Evolutionary conservation across 2,113 vertebrate genomes (phyloP).

Genomic region (Fulmarus glacialis): DNA sequence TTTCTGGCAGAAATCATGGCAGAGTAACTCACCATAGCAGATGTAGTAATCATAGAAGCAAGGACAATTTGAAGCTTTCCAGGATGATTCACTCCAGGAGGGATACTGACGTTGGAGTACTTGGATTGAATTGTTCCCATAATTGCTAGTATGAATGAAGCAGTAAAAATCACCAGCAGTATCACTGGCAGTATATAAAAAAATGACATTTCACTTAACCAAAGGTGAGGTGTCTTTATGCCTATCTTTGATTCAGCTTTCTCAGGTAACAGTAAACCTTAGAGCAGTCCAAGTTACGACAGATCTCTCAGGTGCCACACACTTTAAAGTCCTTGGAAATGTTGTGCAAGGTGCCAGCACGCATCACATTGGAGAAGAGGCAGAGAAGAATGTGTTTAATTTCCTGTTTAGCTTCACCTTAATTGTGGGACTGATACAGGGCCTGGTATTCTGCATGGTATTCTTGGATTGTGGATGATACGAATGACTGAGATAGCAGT

Average conservation of each 20-base stretch:
- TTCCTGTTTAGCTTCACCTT: background rate
- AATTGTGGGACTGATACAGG: background rate
- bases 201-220: background rate
- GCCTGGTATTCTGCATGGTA: background rate
- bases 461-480: background rate
- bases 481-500: background rate
- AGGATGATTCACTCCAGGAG: background rate
- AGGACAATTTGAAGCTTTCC: background rate
- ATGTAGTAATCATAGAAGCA: background rate
- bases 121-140: background rate
- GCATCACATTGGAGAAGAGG: background rate
- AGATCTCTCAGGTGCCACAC: background rate
- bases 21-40: background rate
- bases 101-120: background rate
- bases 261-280: background rate
- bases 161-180: background rate
- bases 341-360: background rate
- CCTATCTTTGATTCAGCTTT: background rate
- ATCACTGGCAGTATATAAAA: background rate
- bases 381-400: background rate
- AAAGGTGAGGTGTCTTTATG: background rate
- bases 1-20: background rate
- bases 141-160: background rate
- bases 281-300: background rate
- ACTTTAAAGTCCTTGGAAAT: background rate